These are phyloP conservation scores for Periparus ater DNA, from an alignment of 2,797 vertebrate genomes.

Conservation along the genomic window DNA sequence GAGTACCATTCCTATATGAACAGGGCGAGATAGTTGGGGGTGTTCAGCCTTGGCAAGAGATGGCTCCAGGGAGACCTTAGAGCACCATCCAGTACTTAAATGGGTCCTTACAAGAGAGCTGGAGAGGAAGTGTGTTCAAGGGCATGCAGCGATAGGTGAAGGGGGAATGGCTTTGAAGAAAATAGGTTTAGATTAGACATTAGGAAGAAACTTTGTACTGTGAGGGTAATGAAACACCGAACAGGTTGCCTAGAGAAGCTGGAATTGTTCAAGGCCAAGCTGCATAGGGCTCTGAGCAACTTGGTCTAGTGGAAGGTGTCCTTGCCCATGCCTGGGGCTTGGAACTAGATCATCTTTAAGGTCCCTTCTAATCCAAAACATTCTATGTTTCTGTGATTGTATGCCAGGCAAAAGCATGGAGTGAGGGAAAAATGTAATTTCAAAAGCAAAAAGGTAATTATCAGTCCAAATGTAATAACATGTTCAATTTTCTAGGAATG, in stretches of 20 bases:
- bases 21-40: neutral
- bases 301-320: neutral
- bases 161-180: neutral
- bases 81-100: neutral
- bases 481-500: constrained; percentile 27
- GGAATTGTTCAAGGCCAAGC: neutral
- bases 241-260: neutral
- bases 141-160: neutral
- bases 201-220: neutral
- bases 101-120: neutral
- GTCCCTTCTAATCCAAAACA: neutral
- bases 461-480: constrained; percentile 25
- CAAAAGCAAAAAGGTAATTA: neutral
- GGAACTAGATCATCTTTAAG: neutral
- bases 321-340: neutral
- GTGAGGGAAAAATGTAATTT: neutral
- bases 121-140: neutral
- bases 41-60: neutral
- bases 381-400: neutral
- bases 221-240: neutral
- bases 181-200: neutral
- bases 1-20: neutral
- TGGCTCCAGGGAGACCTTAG: neutral
- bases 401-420: neutral
- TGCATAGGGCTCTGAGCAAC: neutral